Conservation (phyloP, 2,113 vertebrate species). For the Notothenia rossii region DNA sequence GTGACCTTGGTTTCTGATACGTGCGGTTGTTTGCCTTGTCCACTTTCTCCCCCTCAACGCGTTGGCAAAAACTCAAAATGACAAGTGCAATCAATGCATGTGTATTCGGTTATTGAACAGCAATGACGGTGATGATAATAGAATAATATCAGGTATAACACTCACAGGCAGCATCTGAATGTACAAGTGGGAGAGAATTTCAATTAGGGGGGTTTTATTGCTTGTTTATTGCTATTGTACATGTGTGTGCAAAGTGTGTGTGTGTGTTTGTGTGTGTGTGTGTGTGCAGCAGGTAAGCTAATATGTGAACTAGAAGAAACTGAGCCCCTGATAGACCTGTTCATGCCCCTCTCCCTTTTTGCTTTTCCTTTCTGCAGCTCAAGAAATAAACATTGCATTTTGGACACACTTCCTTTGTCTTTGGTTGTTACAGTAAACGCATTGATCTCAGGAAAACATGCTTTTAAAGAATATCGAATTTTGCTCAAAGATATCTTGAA, state of each 20-base stretch:
- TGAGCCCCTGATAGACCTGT: conserved; percentile 43
- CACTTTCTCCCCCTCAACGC: not conserved
- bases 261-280: not conserved
- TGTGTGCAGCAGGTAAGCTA: conserved; percentile 58
- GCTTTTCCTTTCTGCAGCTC: conserved; percentile 27
- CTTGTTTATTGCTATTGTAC: not conserved
- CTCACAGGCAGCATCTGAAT: not conserved
- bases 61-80: conserved; percentile 6
- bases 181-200: not conserved
- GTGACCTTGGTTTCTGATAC: conserved; percentile 21
- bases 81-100: not conserved
- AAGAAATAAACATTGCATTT: conserved; percentile 20
- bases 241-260: conserved; percentile 2
- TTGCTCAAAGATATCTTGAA: conserved; percentile 25
- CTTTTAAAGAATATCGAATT: conserved; percentile 33
- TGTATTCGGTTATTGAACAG: not conserved
- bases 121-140: not conserved
- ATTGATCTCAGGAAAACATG: conserved; percentile 26
- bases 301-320: conserved; percentile 58
- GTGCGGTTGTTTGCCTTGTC: not conserved
- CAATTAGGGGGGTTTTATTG: not conserved
- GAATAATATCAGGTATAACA: not conserved
- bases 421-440: not conserved
- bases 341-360: conserved; percentile 33
- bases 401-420: not conserved